Conservation (phyloP, 2,888 invertebrate genomes). For the Zootermopsis nevadensis region DNA sequence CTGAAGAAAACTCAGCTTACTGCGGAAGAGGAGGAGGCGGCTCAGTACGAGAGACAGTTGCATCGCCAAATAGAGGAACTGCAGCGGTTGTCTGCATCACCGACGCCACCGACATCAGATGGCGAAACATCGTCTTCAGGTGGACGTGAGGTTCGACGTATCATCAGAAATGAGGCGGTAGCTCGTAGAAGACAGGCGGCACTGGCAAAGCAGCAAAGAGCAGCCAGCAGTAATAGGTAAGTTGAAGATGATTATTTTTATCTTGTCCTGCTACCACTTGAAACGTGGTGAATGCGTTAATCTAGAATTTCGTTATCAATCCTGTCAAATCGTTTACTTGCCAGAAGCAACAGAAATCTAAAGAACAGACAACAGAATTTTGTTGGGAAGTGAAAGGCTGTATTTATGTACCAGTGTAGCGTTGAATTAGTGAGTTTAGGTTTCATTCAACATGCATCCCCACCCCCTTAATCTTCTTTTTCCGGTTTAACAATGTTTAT, state of each 20-base stretch:
- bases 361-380: too few relatives aligned
- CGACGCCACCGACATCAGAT: slow-evolving; percentile 62
- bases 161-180: slow-evolving; percentile 65
- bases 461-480: too few relatives aligned
- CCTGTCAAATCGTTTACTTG: too few relatives aligned
- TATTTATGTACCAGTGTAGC: too few relatives aligned
- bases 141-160: slow-evolving; percentile 72
- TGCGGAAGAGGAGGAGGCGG: slow-evolving; percentile 33
- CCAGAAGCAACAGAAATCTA: too few relatives aligned
- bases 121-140: slow-evolving; percentile 71
- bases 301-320: too few relatives aligned
- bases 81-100: slow-evolving; percentile 37
- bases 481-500: too few relatives aligned
- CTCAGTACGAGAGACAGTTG: slow-evolving; percentile 30
- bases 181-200: slow-evolving; percentile 62
- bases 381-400: too few relatives aligned
- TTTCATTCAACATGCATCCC: too few relatives aligned
- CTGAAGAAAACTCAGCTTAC: slow-evolving; percentile 14
- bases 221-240: slow-evolving; percentile 38
- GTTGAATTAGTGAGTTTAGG: too few relatives aligned
- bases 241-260: not conserved
- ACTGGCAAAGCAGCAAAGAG: slow-evolving; percentile 62
- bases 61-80: slow-evolving; percentile 32
- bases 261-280: too few relatives aligned
- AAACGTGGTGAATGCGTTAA: too few relatives aligned